phyloP scores from a whole-genome alignment of 2,888 invertebrate genomes.

The Drosophila anomalata region DNA sequence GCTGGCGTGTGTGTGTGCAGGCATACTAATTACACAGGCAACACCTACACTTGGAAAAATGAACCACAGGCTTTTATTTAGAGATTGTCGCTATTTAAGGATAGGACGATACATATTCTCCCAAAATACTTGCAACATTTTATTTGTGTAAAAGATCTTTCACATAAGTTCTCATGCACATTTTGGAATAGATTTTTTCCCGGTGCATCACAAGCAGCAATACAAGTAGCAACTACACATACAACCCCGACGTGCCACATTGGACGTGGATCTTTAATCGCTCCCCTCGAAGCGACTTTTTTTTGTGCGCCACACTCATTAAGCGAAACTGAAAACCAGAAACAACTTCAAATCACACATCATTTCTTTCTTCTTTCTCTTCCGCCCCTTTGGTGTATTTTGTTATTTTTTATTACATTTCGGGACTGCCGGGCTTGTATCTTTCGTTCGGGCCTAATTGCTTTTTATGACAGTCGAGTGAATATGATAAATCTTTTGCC shows the following conservation, averaged over 20 bases:
- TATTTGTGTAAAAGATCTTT: too few relatives aligned
- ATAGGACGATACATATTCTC: too few relatives aligned
- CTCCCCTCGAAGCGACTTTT: conserved; percentile 41
- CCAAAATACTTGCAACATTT: too few relatives aligned
- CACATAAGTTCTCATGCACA: background rate
- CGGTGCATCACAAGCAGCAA: conserved; percentile 9
- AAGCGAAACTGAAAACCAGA: conserved; percentile 46
- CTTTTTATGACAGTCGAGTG: conserved; percentile 75
- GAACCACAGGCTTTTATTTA: background rate
- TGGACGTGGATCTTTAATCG: conserved; percentile 61
- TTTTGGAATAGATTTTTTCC: background rate
- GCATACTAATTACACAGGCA: conserved; percentile 71
- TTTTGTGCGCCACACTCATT: conserved; percentile 39
- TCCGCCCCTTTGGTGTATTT: conserved; percentile 28
- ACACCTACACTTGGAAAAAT: conserved; percentile 11
- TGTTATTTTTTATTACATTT: conserved; percentile 52
- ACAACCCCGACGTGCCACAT: conserved; percentile 30
- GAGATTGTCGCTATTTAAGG: too few relatives aligned
- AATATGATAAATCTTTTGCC: conserved; percentile 73
- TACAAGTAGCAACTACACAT: conserved; percentile 9
- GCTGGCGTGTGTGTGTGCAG: conserved; percentile 49
- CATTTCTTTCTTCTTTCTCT: conserved; percentile 43
- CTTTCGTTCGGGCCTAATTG: conserved; percentile 65
- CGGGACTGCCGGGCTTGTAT: conserved; percentile 59
- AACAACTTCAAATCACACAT: conserved; percentile 69